Evolutionary conservation across 2,797 vertebrate genomes (phyloP).

Genomic region (Poeciliopsis paucimaculata): DNA sequence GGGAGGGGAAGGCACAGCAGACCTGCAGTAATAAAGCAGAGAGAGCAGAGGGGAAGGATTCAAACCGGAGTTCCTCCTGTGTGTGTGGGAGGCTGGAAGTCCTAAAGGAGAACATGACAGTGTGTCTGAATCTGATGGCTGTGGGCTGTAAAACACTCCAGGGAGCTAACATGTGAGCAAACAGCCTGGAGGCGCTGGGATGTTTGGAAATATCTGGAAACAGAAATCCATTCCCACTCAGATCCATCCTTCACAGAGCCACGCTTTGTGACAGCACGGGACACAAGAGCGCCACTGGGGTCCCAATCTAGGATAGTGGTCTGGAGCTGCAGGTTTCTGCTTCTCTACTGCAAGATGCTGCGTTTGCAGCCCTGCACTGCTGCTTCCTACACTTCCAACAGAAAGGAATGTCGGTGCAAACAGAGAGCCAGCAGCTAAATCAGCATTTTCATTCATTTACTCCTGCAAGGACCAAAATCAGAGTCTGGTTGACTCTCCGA

Average conservation of each 20-base stretch:
- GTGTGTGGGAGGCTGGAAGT: conserved; percentile 8
- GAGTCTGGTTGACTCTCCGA: background rate
- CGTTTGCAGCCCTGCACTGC: background rate
- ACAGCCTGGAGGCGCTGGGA: conserved; percentile 19
- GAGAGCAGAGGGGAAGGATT: background rate
- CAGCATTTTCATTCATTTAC: background rate
- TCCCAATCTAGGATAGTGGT: background rate
- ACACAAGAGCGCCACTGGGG: background rate
- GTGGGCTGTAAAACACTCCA: conserved; percentile 11
- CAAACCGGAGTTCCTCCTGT: background rate
- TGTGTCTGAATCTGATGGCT: conserved; percentile 25
- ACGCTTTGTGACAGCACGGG: background rate
- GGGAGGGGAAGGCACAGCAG: background rate
- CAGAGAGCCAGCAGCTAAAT: background rate
- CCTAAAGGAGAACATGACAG: conserved; percentile 11
- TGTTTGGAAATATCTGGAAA: conserved; percentile 5
- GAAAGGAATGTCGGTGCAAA: background rate
- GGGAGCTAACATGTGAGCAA: conserved; percentile 43
- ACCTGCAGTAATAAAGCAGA: background rate
- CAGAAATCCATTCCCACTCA: background rate
- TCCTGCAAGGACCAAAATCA: background rate
- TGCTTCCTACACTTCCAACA: background rate
- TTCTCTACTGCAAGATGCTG: background rate
- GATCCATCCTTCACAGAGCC: background rate
- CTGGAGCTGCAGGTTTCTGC: background rate